Evolutionary conservation across 2,888 invertebrate species (phyloP).

Genomic region (Chironomus tentans): DNA sequence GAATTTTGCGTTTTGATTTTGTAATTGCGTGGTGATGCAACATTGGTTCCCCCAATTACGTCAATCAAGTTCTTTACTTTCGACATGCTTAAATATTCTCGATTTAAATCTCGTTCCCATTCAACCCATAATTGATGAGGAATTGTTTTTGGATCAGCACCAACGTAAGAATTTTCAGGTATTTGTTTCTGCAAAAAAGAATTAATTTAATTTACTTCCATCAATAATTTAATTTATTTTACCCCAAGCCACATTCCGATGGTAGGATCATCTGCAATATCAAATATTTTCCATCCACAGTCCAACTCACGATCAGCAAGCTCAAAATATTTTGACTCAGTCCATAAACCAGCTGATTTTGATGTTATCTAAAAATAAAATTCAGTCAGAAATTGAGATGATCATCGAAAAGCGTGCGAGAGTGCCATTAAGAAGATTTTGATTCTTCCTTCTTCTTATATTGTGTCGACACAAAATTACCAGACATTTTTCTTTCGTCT

Average conservation of each 20-base stretch:
- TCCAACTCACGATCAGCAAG: conserved; percentile 79
- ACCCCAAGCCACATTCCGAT: conserved; percentile 61
- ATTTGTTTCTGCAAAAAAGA: conserved; percentile 33
- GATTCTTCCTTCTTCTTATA: too few relatives aligned
- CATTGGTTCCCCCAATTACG: conserved; percentile 59
- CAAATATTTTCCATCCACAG: conserved; percentile 84
- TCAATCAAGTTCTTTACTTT: conserved; percentile 61
- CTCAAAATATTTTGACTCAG: conserved; percentile 77
- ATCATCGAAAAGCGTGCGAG: too few relatives aligned
- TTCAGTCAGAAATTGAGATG: background rate
- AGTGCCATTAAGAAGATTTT: too few relatives aligned
- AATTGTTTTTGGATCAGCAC: conserved; percentile 64
- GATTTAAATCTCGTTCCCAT: conserved; percentile 49
- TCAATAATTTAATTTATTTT: conserved; percentile 28
- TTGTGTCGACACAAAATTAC: background rate
- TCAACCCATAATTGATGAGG: conserved; percentile 57
- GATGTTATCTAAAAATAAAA: conserved; percentile 38
- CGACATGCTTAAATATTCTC: conserved; percentile 33
- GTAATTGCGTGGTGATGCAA: conserved; percentile 49
- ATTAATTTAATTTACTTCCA: background rate
- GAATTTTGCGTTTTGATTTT: conserved; percentile 52
- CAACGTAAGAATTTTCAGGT: conserved; percentile 49
- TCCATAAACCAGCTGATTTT: conserved; percentile 73
- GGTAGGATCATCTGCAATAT: conserved; percentile 54
- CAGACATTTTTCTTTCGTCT: background rate